phyloP scores from a whole-genome alignment of 2,888 invertebrate species.

The Isotomurus palustris region DNA sequence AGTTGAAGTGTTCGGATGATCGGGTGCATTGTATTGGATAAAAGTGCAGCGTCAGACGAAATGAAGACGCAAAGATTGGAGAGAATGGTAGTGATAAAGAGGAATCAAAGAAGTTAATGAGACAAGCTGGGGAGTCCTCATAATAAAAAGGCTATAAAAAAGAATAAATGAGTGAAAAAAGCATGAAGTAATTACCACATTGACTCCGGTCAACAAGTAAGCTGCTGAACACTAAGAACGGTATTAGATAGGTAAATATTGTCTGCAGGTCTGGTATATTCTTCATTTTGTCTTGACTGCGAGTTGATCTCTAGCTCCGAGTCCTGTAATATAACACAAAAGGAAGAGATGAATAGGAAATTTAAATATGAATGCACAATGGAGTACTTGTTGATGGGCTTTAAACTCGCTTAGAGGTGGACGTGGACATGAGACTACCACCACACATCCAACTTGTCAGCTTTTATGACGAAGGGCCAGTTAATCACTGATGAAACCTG shows the following conservation, averaged over 20 bases:
- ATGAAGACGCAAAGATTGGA: no score
- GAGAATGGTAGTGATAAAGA: no score
- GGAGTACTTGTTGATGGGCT: not conserved
- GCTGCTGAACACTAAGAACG: slow-evolving; percentile 9
- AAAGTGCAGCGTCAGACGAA: no score
- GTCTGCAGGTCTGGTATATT: slow-evolving; percentile 6
- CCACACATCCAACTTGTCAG: not conserved
- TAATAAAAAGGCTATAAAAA: not conserved
- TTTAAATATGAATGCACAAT: not conserved
- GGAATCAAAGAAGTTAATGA: no score
- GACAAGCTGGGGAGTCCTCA: no score
- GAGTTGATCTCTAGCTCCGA: slow-evolving; percentile 9
- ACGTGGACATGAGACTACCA: no score
- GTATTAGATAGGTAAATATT: slow-evolving; percentile 6
- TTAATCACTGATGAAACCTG: no score
- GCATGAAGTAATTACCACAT: slow-evolving; percentile 11
- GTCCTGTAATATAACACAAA: not conserved
- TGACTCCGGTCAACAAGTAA: slow-evolving; percentile 4
- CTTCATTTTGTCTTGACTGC: slow-evolving; percentile 7
- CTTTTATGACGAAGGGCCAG: not conserved
- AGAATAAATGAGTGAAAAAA: not conserved
- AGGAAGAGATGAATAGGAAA: not conserved
- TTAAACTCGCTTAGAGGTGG: no score
- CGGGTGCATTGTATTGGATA: no score
- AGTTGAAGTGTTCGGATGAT: no score